Percentiles rank a stretch among this genome's conserved stretches.
Evolutionary conservation across 2,113 vertebrate species (phyloP).

Genomic region (Scomber japonicus): DNA sequence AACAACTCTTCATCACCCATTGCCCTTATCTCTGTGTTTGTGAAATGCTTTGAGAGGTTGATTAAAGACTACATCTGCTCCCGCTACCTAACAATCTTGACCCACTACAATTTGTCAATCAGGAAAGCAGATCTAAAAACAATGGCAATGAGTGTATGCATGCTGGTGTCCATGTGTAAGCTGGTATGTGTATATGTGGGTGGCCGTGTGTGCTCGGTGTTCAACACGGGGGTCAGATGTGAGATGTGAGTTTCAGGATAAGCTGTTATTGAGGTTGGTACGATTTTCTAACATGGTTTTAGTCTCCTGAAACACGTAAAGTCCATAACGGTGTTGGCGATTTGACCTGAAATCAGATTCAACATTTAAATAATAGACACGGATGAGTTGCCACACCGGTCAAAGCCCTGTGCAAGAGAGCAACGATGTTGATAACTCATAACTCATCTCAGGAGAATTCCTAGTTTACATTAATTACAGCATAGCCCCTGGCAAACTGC

Average conservation of each 20-base stretch:
- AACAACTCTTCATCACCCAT: too few relatives aligned
- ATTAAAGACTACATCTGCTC: too few relatives aligned
- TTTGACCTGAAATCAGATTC: conserved; percentile 24
- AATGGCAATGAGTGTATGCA: background rate
- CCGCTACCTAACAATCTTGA: too few relatives aligned
- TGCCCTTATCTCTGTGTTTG: too few relatives aligned
- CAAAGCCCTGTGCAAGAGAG: conserved; percentile 32
- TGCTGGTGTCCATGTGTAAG: conserved; percentile 20
- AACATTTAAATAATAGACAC: conserved; percentile 21
- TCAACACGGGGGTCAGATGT: background rate
- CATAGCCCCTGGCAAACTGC: conserved; percentile 85
- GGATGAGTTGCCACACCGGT: conserved; percentile 35
- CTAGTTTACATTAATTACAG: conserved; percentile 88
- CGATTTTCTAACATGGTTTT: conserved; percentile 6
- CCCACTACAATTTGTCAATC: too few relatives aligned
- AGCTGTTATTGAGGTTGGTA: conserved; percentile 7
- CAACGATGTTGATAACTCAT: conserved; percentile 80
- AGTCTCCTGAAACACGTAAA: conserved; percentile 29
- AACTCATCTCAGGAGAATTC: conserved; percentile 82
- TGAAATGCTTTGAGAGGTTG: too few relatives aligned
- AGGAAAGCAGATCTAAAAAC: too few relatives aligned
- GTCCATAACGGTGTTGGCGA: conserved; percentile 7
- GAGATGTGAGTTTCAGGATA: background rate
- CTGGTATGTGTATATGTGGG: background rate
- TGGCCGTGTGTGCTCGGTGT: conserved; percentile 12